phyloP scores from a whole-genome alignment of 2,797 vertebrate species.

The Champsocephalus gunnari region DNA sequence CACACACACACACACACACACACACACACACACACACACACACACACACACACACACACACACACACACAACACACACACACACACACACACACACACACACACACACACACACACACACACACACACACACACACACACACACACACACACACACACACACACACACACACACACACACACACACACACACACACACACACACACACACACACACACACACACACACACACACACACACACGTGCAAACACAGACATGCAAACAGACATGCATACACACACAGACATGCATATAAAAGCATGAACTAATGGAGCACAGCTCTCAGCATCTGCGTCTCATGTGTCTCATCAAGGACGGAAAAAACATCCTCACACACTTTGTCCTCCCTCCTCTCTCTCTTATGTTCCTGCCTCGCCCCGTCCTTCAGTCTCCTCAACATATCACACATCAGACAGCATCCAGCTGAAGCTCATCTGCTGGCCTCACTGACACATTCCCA shows the following conservation, averaged over 20 bases:
- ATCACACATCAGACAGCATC: slow-evolving; percentile 24
- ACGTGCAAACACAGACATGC: too few relatives aligned
- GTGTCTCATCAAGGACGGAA: slow-evolving; percentile 54
- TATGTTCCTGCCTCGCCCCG: background rate
- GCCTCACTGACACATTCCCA: slow-evolving; percentile 18
- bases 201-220: background rate
- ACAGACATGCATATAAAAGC: background rate
- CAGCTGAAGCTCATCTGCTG: slow-evolving; percentile 27
- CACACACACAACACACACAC: background rate
- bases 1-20: background rate
- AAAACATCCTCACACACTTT: slow-evolving; percentile 44
- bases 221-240: background rate
- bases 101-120: background rate
- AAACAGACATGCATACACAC: background rate
- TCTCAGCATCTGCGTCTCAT: slow-evolving; percentile 50
- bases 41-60: background rate
- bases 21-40: background rate
- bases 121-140: background rate
- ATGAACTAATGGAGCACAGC: slow-evolving; percentile 45
- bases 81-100: background rate
- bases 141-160: background rate
- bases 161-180: background rate
- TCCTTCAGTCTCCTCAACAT: slow-evolving; percentile 24
- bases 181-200: background rate
- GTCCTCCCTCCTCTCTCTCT: slow-evolving; percentile 17